A percentile compares a stretch with the other conserved stretches of the same genome.
These are phyloP conservation scores for Hanleya hanleyi DNA, from an alignment of 2,888 invertebrate species.

Conservation along the genomic window DNA sequence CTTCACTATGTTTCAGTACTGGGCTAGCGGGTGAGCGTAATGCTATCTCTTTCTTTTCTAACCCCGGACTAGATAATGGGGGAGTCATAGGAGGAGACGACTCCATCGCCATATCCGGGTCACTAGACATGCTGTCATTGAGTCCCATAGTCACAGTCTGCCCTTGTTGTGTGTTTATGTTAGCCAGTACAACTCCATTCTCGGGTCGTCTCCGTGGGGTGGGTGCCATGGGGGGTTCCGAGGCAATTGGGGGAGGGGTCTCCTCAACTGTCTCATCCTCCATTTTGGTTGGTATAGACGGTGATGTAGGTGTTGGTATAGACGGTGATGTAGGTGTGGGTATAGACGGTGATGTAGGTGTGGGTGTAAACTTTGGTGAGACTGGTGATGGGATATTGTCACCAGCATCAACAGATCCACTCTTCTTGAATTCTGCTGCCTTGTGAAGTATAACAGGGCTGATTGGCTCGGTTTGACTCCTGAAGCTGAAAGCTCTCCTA, in stretches of 20 bases:
- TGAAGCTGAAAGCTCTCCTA: slow-evolving; percentile 60
- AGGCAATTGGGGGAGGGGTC: background rate
- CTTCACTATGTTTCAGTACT: background rate
- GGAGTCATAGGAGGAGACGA: background rate
- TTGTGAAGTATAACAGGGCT: slow-evolving; percentile 54
- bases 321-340: background rate
- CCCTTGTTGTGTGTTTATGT: background rate
- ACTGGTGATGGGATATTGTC: no score
- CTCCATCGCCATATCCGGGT: background rate
- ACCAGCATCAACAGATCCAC: slow-evolving; percentile 15
- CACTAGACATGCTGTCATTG: background rate
- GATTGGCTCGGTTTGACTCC: slow-evolving; percentile 41
- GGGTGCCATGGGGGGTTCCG: background rate
- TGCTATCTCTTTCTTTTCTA: slow-evolving; percentile 6
- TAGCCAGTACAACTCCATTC: background rate
- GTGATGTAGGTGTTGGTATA: background rate
- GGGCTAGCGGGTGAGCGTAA: background rate
- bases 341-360: background rate
- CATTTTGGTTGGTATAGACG: background rate
- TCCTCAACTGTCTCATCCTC: background rate
- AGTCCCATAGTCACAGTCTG: background rate
- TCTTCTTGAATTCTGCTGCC: slow-evolving; percentile 57
- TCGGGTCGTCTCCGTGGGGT: background rate
- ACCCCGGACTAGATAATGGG: background rate
- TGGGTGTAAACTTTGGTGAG: background rate